Percentiles rank a stretch among this genome's conserved stretches.
These are phyloP conservation scores for Phthorimaea operculella DNA, from an alignment of 1,140 invertebrate genomes.

Conservation along the genomic window DNA sequence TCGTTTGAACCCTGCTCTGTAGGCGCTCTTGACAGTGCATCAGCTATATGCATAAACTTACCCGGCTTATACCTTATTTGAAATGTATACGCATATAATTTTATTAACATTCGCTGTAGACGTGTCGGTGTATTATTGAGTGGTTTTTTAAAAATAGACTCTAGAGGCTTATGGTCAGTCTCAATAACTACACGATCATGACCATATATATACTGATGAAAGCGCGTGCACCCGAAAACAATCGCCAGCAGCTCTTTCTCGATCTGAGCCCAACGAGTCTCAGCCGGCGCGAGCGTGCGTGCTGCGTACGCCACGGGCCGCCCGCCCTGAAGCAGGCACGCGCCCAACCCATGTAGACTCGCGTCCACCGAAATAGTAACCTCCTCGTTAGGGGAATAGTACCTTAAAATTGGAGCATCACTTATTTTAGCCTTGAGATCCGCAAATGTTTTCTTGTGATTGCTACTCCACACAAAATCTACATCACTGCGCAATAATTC, in stretches of 20 bases:
- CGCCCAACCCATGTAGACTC: conserved; percentile 23
- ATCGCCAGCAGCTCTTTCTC: conserved; percentile 44
- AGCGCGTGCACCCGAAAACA: conserved; percentile 28
- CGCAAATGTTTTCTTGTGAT: conserved; percentile 33
- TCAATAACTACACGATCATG: conserved; percentile 27
- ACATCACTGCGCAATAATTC: conserved; percentile 34
- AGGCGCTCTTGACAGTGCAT: conserved; percentile 3
- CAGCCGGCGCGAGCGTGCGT: conserved; percentile 29
- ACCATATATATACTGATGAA: conserved; percentile 21
- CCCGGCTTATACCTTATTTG: conserved; percentile 6
- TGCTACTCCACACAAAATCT: conserved; percentile 33
- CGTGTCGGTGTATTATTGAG: conserved; percentile 37
- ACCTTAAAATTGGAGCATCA: conserved; percentile 23
- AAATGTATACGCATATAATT: conserved; percentile 1
- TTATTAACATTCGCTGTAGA: conserved; percentile 22
- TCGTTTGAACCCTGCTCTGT: background rate
- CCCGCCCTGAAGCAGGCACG: conserved; percentile 24
- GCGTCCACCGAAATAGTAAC: conserved; percentile 18
- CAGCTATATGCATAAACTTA: background rate
- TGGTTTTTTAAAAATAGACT: conserved; percentile 46
- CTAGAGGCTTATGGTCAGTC: conserved; percentile 61
- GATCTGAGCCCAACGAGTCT: conserved; percentile 35
- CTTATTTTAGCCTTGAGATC: conserved; percentile 37
- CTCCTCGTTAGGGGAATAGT: conserved; percentile 21
- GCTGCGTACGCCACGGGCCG: conserved; percentile 30